A percentile compares a stretch with the other conserved stretches of the same genome.
Conservation (phyloP, 2,113 vertebrate genomes). For the Sinocyclocheilus maitianheensis region DNA sequence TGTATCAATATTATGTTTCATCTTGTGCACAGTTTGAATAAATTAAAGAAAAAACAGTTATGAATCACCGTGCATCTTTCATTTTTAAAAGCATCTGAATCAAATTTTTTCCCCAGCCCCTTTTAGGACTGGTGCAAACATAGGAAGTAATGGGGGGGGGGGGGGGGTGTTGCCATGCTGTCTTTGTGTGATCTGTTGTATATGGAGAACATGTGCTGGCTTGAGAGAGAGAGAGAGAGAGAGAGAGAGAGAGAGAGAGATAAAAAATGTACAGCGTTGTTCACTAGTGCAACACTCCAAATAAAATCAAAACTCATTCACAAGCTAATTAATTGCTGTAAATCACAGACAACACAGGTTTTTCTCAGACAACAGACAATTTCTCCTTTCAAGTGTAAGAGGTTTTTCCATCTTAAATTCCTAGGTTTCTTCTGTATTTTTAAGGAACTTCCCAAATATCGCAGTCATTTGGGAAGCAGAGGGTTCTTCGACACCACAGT, state of each 20-base stretch:
- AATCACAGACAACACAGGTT: slow-evolving; percentile 18
- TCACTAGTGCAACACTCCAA: slow-evolving; percentile 39
- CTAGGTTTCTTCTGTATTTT: neutral
- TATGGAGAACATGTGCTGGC: slow-evolving; percentile 17
- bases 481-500: slow-evolving; percentile 15
- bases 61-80: neutral
- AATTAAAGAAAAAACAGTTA: neutral
- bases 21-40: neutral
- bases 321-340: slow-evolving; percentile 32
- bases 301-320: slow-evolving; percentile 29
- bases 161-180: neutral
- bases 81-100: slow-evolving; percentile 1
- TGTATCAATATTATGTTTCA: neutral
- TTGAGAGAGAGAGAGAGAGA: neutral
- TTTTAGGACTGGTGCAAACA: neutral
- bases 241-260: too few relatives aligned
- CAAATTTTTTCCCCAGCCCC: neutral
- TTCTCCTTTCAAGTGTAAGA: slow-evolving; percentile 26
- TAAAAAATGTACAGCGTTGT: slow-evolving; percentile 6
- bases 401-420: slow-evolving; percentile 9
- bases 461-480: neutral
- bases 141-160: neutral
- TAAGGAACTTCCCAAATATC: neutral
- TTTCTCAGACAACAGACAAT: neutral
- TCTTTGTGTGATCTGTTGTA: slow-evolving; percentile 28